Evolutionary conservation across 2,797 vertebrate genomes (phyloP).

Genomic region (Acomys russatus): DNA sequence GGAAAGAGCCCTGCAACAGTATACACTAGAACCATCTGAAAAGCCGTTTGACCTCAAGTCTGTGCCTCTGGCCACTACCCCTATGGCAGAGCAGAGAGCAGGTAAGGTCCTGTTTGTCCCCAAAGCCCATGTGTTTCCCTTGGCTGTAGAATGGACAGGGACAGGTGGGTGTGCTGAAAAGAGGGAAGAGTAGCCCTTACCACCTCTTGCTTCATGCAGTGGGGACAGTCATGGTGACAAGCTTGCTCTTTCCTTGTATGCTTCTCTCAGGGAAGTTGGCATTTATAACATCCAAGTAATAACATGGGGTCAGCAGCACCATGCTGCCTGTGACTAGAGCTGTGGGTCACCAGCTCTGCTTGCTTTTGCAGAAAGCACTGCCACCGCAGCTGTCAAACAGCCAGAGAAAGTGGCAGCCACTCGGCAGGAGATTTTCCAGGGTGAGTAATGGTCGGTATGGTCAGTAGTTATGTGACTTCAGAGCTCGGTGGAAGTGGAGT

Average conservation of each 20-base stretch:
- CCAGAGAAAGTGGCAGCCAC: conserved; percentile 91
- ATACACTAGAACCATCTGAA: conserved; percentile 91
- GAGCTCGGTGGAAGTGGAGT: neutral
- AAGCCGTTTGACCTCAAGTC: conserved; percentile 92
- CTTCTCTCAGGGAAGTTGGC: neutral
- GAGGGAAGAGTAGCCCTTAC: neutral
- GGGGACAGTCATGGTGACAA: too few species aligned
- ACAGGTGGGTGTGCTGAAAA: neutral
- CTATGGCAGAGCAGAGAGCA: conserved; percentile 88
- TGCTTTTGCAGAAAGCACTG: conserved; percentile 86
- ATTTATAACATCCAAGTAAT: neutral
- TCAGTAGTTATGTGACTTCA: too few species aligned
- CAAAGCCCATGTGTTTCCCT: neutral
- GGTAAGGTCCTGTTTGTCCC: conserved; percentile 75
- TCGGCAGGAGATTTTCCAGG: conserved; percentile 92
- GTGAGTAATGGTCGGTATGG: conserved; percentile 78
- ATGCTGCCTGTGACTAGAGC: neutral
- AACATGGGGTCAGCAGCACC: neutral
- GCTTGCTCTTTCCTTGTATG: neutral
- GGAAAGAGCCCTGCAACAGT: conserved; percentile 91
- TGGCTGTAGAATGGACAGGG: neutral
- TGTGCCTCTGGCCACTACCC: conserved; percentile 91
- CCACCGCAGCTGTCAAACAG: conserved; percentile 87
- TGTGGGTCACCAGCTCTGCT: neutral
- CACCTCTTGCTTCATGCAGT: neutral